Percentiles rank a stretch among this genome's conserved stretches.
phyloP scores from a whole-genome alignment of 2,888 invertebrate genomes.

The Patella ulyssiponensis region DNA sequence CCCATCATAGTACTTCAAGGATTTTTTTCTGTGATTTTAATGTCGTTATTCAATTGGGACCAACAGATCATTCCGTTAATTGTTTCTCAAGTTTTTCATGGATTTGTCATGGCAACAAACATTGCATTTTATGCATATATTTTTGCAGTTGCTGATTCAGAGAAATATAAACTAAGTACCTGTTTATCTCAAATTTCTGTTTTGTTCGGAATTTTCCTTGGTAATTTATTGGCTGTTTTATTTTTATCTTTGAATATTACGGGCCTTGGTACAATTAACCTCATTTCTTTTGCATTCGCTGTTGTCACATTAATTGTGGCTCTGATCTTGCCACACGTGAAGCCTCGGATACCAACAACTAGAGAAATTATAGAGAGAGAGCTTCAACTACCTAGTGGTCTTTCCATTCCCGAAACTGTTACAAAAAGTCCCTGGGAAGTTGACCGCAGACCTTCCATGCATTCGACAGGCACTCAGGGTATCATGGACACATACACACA shows the following conservation, averaged over 20 bases:
- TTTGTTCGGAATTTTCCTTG: not conserved
- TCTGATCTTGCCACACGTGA: not conserved
- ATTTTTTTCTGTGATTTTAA: not conserved
- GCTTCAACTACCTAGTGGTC: not conserved
- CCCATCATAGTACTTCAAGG: not conserved
- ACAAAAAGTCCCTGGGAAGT: not conserved
- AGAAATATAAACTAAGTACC: not conserved
- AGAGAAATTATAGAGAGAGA: constrained; percentile 5
- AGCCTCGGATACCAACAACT: not conserved
- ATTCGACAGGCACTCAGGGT: not conserved
- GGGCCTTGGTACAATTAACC: not conserved
- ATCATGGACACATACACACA: not conserved
- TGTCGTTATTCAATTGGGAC: not conserved
- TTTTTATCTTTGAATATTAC: not conserved
- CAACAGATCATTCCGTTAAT: not conserved
- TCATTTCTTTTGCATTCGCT: not conserved
- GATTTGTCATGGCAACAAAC: not conserved
- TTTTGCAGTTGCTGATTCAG: not conserved
- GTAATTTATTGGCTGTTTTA: not conserved
- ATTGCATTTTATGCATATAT: constrained; percentile 8
- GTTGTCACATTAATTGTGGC: not conserved
- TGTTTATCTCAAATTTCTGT: not conserved
- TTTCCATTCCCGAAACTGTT: not conserved
- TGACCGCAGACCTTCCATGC: not conserved
- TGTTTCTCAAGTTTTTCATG: not conserved